Percentiles rank a stretch among this genome's conserved stretches.
These are phyloP conservation scores for Mustela nigripes DNA, from an alignment of 2,113 vertebrate genomes.

Conservation along the genomic window DNA sequence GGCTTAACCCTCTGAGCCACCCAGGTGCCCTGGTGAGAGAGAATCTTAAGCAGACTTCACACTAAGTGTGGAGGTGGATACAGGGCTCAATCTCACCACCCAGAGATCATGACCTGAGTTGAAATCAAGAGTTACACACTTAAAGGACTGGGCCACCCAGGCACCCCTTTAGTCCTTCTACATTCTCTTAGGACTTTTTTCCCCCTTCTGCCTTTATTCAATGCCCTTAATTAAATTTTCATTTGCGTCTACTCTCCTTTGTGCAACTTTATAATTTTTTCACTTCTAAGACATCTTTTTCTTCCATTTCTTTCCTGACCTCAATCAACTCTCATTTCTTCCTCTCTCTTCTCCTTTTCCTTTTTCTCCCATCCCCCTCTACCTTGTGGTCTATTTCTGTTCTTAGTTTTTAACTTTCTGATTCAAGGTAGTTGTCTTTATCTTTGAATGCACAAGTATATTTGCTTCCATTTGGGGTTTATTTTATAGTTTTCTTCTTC, in stretches of 20 bases:
- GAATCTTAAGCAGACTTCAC: not conserved
- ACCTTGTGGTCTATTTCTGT: not conserved
- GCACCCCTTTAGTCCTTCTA: not conserved
- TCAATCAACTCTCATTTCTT: not conserved
- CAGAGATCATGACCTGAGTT: not conserved
- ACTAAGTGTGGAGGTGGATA: not conserved
- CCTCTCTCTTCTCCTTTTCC: not conserved
- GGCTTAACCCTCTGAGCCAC: too few species aligned
- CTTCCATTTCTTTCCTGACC: constrained; percentile 3
- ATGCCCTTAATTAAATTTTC: not conserved
- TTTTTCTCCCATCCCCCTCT: not conserved
- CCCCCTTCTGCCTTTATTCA: not conserved
- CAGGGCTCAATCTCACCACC: not conserved
- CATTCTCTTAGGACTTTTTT: not conserved
- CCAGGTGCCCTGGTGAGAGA: not conserved
- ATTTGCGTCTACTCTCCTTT: not conserved
- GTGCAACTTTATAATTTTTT: not conserved
- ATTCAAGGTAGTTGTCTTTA: not conserved
- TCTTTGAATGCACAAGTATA: not conserved
- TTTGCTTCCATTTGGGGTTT: not conserved
- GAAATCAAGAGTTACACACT: not conserved
- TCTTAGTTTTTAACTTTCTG: not conserved
- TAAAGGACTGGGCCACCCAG: not conserved
- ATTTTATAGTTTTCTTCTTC: not conserved
- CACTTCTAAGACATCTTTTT: not conserved